Evolutionary conservation across 1,140 invertebrate genomes (phyloP).

Genomic region (Sarcophaga bullata): DNA sequence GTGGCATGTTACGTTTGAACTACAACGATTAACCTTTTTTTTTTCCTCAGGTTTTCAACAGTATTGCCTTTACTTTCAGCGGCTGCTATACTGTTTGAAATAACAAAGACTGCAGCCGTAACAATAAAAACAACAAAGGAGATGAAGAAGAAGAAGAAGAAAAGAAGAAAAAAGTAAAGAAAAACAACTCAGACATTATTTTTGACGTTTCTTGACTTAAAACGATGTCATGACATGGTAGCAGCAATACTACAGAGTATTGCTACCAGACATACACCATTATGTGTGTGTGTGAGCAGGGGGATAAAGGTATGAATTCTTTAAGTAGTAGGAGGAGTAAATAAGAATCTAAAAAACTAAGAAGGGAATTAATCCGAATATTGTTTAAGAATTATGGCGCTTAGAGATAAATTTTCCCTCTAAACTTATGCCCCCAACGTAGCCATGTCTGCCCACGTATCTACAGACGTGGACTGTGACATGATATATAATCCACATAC

Average conservation of each 20-base stretch:
- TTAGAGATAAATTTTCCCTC: too few species aligned
- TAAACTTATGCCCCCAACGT: too few species aligned
- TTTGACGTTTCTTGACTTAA: slow-evolving; percentile 25
- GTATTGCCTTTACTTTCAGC: background rate
- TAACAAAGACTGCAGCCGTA: background rate
- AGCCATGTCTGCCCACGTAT: too few species aligned
- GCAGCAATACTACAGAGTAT: background rate
- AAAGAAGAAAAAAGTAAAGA: background rate
- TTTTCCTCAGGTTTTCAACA: background rate
- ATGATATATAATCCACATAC: too few species aligned
- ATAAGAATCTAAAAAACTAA: too few species aligned
- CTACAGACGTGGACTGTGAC: too few species aligned
- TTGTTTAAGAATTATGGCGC: too few species aligned
- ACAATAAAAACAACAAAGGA: background rate
- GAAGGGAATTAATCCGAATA: too few species aligned
- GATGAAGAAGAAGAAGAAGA: background rate
- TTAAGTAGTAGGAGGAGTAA: background rate
- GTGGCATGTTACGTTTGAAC: slow-evolving; percentile 28
- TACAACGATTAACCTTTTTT: slow-evolving; percentile 26
- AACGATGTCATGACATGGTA: slow-evolving; percentile 40
- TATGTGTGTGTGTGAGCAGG: background rate
- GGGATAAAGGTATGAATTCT: background rate
- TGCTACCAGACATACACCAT: background rate
- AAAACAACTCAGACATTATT: slow-evolving; percentile 9
- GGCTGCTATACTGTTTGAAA: background rate